Evolutionary conservation across 2,797 vertebrate species (phyloP).

Genomic region (Chelidonichthys spinosus): DNA sequence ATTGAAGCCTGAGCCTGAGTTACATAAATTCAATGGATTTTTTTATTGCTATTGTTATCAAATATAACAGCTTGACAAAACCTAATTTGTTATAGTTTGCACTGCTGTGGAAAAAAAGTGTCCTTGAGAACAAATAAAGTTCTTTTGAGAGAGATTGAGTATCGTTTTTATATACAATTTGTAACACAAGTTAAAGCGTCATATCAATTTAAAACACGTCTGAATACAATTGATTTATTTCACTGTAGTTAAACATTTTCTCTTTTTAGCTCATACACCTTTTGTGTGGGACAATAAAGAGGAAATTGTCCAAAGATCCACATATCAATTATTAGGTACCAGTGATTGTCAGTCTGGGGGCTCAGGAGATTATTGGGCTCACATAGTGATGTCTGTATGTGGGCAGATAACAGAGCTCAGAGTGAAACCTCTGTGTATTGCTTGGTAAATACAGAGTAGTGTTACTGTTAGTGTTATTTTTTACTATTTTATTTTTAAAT

Average conservation of each 20-base stretch:
- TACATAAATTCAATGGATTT: neutral
- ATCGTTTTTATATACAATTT: neutral
- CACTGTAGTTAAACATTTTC: neutral
- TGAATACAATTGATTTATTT: neutral
- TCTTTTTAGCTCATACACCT: neutral
- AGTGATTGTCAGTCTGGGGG: neutral
- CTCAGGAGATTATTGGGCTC: neutral
- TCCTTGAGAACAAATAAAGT: conserved; percentile 52
- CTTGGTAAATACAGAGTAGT: neutral
- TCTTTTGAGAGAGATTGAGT: neutral
- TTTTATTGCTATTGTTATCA: conserved; percentile 1
- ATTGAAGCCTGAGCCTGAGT: neutral
- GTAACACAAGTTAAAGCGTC: neutral
- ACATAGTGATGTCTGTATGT: neutral
- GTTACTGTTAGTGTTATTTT: neutral
- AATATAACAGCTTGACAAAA: neutral
- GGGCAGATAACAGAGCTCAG: neutral
- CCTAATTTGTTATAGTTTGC: conserved; percentile 20
- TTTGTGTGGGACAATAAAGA: neutral
- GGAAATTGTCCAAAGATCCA: neutral
- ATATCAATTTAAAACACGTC: neutral
- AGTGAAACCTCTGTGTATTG: neutral
- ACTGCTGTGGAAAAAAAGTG: conserved; percentile 36
- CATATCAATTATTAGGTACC: too few relatives aligned
- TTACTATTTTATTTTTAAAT: neutral